Percentiles rank a stretch among this genome's conserved stretches.
These are phyloP conservation scores for Apostichopus japonicus DNA, from an alignment of 35 echinoderm and acorn worm genomes.

Conservation along the genomic window DNA sequence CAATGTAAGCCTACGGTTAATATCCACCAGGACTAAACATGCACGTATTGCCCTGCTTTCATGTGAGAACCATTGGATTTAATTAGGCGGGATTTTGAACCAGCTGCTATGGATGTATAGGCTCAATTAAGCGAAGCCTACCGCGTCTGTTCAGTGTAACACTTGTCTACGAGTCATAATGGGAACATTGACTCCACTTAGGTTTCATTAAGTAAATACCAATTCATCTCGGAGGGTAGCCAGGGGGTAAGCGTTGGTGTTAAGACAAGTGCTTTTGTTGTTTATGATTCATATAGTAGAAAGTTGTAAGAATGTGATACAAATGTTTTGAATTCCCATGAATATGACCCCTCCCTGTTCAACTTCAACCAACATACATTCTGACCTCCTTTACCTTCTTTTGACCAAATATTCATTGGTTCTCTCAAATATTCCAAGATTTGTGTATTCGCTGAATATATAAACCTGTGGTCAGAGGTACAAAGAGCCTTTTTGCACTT, in stretches of 20 bases:
- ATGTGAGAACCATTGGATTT: slow-evolving; percentile 10
- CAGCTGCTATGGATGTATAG: slow-evolving; percentile 3
- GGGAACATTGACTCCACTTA: not conserved
- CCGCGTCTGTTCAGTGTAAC: slow-evolving; percentile 4
- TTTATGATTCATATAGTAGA: not conserved
- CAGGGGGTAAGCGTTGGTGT: not conserved
- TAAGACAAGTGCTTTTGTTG: not conserved
- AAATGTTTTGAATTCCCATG: not conserved
- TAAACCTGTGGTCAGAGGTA: no score
- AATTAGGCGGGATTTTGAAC: slow-evolving; percentile 12
- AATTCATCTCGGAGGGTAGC: not conserved
- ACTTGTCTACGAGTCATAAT: not conserved
- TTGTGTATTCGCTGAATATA: no score
- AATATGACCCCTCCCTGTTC: not conserved
- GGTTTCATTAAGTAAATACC: slow-evolving; percentile 14
- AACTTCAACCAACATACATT: not conserved
- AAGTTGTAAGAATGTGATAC: not conserved
- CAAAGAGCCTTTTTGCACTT: no score
- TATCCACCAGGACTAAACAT: not conserved
- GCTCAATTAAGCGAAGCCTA: slow-evolving; percentile 12
- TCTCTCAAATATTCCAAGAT: no score
- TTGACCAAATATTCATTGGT: no score
- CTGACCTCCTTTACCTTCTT: no score
- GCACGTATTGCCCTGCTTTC: not conserved
- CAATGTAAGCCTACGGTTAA: not conserved